phyloP scores from a whole-genome alignment of 2,113 vertebrate species.

The Leptobrachium ailaonicum region DNA sequence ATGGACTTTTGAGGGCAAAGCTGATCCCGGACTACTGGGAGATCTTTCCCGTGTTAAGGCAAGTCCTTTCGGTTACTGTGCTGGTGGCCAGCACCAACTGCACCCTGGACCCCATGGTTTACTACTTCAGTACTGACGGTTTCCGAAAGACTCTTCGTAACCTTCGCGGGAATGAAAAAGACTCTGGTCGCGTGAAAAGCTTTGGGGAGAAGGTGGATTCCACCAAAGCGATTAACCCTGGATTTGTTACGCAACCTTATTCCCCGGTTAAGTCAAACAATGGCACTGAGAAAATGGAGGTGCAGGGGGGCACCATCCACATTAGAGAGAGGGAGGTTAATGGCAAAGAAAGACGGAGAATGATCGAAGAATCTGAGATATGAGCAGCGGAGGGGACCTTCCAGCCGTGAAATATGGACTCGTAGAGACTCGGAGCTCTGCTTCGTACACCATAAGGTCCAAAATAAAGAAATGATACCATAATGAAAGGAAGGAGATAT shows the following conservation, averaged over 20 bases:
- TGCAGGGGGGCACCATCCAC: neutral
- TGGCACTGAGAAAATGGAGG: neutral
- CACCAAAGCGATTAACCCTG: neutral
- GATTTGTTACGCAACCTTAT: too few relatives aligned
- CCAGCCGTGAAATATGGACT: too few relatives aligned
- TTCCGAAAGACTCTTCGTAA: constrained; percentile 72
- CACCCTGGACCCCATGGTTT: constrained; percentile 72
- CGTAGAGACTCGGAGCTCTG: too few relatives aligned
- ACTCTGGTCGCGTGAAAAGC: neutral
- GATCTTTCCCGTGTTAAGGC: constrained; percentile 52
- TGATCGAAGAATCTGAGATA: constrained; percentile 35
- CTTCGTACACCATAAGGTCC: too few relatives aligned
- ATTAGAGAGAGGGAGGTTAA: neutral
- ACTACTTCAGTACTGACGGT: constrained; percentile 77
- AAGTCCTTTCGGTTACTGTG: constrained; percentile 62
- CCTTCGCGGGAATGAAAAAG: constrained; percentile 52
- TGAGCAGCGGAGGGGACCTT: neutral
- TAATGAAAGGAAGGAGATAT: too few relatives aligned
- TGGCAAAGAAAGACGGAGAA: constrained; percentile 1
- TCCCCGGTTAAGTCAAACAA: neutral
- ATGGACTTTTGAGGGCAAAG: constrained; percentile 65
- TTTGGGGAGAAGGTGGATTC: neutral
- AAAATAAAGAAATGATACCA: too few relatives aligned
- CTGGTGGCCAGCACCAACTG: constrained; percentile 74
- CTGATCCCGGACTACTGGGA: constrained; percentile 51